Percentiles rank a stretch among this genome's conserved stretches.
Evolutionary conservation across 2,888 invertebrate genomes (phyloP).

Genomic region (Tipula vernalis): DNA sequence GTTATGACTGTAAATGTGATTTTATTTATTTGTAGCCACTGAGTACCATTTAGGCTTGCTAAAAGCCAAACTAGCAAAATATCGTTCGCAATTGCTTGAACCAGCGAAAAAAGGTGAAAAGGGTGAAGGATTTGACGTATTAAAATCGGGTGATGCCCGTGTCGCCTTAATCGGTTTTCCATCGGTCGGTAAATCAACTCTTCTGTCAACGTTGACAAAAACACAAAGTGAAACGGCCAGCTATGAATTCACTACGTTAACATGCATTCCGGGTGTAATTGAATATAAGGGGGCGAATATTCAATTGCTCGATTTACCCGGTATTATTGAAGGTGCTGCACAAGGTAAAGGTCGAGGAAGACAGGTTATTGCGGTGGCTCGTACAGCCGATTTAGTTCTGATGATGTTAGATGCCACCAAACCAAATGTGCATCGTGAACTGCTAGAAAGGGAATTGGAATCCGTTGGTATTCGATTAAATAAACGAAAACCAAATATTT

Average conservation of each 20-base stretch:
- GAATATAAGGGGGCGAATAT: constrained; percentile 98
- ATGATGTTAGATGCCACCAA: constrained; percentile 99
- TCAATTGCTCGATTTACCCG: constrained; percentile 94
- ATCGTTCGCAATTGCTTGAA: constrained; percentile 85
- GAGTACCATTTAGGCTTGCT: constrained; percentile 97
- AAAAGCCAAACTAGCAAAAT: constrained; percentile 94
- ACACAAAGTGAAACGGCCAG: constrained; percentile 95
- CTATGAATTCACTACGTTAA: constrained; percentile 97
- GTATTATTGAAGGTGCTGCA: constrained; percentile 98
- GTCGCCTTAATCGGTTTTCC: constrained; percentile 98
- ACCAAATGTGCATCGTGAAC: constrained; percentile 84
- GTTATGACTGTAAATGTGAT: constrained; percentile 9
- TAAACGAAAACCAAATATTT: constrained; percentile 91
- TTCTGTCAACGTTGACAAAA: constrained; percentile 87
- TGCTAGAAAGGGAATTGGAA: constrained; percentile 91
- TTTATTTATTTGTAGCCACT: constrained; percentile 55
- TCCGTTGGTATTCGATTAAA: constrained; percentile 96
- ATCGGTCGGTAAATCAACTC: constrained; percentile 92
- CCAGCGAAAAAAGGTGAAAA: constrained; percentile 90
- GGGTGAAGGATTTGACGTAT: constrained; percentile 96
- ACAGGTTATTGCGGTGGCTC: constrained; percentile 96
- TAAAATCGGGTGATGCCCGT: constrained; percentile 97
- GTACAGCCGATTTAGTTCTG: constrained; percentile 93
- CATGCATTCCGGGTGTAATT: constrained; percentile 98
- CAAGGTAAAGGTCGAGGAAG: constrained; percentile 86